Percentiles rank a stretch among this genome's conserved stretches.
Conservation (phyloP, 2,797 vertebrate species). For the Danionella dracula region DNA sequence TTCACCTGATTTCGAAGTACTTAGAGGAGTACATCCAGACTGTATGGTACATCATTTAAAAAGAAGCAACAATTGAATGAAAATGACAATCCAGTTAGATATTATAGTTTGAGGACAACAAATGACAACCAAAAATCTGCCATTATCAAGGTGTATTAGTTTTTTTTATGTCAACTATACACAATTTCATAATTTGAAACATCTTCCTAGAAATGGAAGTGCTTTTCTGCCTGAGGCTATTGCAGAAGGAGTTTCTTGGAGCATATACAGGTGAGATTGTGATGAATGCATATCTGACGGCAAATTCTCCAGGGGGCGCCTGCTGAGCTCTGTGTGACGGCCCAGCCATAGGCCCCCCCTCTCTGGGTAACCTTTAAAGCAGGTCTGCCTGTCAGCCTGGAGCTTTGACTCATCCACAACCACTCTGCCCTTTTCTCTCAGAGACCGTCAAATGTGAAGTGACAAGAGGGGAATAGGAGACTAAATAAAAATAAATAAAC, state of each 20-base stretch:
- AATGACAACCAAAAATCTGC: no score
- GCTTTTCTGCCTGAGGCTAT: background rate
- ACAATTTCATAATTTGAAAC: background rate
- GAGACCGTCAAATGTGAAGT: conserved; percentile 74
- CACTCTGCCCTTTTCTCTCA: conserved; percentile 71
- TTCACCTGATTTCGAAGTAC: no score
- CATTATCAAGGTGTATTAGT: no score
- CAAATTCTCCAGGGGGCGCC: conserved; percentile 35
- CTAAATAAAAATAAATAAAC: conserved; percentile 36
- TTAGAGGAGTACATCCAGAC: no score
- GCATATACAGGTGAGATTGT: conserved; percentile 49
- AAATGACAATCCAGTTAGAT: no score
- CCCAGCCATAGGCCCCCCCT: conserved; percentile 32
- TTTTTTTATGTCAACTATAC: background rate
- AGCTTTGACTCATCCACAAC: conserved; percentile 58
- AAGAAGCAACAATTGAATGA: no score
- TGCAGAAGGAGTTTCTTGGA: background rate
- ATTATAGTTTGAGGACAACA: no score
- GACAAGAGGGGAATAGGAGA: conserved; percentile 63
- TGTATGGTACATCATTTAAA: no score
- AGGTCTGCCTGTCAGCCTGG: conserved; percentile 59
- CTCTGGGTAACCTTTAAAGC: conserved; percentile 47
- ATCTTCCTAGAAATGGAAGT: background rate
- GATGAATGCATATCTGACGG: conserved; percentile 34
- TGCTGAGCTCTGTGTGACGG: conserved; percentile 30